phyloP scores from a whole-genome alignment of 1,140 invertebrate genomes.

The Homarus americanus region DNA sequence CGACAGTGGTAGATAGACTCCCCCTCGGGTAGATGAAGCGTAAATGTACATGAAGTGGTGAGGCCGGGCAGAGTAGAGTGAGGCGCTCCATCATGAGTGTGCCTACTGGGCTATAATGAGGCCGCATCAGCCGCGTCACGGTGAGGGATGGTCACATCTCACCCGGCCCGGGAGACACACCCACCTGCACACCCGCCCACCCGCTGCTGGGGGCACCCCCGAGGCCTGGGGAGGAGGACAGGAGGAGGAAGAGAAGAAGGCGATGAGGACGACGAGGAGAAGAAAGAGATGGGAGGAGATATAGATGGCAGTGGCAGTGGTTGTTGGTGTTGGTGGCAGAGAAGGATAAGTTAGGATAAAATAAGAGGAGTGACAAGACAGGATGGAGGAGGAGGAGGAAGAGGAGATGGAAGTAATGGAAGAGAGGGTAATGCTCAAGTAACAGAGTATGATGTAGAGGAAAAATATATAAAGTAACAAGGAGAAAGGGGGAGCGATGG shows the following conservation, averaged over 20 bases:
- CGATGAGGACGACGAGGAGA: background rate
- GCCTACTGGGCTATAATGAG: slow-evolving; percentile 67
- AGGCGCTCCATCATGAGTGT: slow-evolving; percentile 42
- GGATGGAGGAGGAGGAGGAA: background rate
- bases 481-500: background rate
- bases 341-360: too few relatives aligned
- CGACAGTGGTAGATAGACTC: too few relatives aligned
- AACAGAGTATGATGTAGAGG: too few relatives aligned
- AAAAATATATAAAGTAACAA: background rate
- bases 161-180: slow-evolving; percentile 43
- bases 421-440: background rate
- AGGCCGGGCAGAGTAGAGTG: too few relatives aligned
- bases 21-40: too few relatives aligned
- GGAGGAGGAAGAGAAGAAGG: background rate
- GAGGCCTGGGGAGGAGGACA: too few relatives aligned
- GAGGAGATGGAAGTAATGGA: background rate
- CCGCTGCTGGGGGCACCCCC: too few relatives aligned
- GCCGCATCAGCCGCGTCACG: slow-evolving; percentile 54
- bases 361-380: background rate
- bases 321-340: background rate
- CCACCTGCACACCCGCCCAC: slow-evolving; percentile 1
- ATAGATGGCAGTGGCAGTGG: background rate
- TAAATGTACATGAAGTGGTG: too few relatives aligned
- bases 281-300: slow-evolving; percentile 1
- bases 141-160: slow-evolving; percentile 64